Evolutionary conservation across 2,888 invertebrate species (phyloP).

Genomic region (Halictus quadricinctus): DNA sequence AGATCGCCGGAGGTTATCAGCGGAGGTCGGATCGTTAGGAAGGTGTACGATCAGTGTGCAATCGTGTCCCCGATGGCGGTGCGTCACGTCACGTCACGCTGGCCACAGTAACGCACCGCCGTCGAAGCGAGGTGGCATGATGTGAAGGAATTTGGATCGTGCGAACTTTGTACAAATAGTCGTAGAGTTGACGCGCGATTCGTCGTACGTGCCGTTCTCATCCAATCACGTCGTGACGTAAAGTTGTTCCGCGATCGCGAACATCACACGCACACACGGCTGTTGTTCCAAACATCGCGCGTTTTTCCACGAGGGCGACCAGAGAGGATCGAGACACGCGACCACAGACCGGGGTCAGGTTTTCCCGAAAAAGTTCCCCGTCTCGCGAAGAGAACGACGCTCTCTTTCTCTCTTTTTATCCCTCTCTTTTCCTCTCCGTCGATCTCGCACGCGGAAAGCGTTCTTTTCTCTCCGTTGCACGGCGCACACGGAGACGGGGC

Average conservation of each 20-base stretch:
- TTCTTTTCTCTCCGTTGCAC: background rate
- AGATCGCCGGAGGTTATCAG: background rate
- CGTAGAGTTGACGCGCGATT: slow-evolving; percentile 36
- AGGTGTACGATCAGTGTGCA: slow-evolving; percentile 27
- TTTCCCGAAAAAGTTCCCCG: background rate
- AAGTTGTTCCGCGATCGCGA: slow-evolving; percentile 21
- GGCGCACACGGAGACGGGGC: background rate
- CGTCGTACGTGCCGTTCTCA: slow-evolving; percentile 7
- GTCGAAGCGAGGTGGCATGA: slow-evolving; percentile 71
- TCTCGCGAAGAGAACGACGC: background rate
- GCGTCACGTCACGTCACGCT: slow-evolving; percentile 49
- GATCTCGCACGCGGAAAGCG: background rate
- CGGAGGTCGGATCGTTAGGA: background rate
- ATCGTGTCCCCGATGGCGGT: slow-evolving; percentile 36
- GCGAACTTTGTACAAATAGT: slow-evolving; percentile 75
- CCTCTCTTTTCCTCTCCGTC: background rate
- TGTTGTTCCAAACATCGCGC: background rate
- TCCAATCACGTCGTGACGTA: slow-evolving; percentile 30
- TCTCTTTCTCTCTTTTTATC: background rate
- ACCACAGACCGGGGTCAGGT: background rate
- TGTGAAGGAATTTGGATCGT: slow-evolving; percentile 72
- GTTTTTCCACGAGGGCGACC: background rate
- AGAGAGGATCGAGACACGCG: background rate
- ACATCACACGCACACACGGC: background rate
- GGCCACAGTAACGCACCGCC: slow-evolving; percentile 59